Conservation (phyloP, 2,113 vertebrate species). For the Python bivittatus region DNA sequence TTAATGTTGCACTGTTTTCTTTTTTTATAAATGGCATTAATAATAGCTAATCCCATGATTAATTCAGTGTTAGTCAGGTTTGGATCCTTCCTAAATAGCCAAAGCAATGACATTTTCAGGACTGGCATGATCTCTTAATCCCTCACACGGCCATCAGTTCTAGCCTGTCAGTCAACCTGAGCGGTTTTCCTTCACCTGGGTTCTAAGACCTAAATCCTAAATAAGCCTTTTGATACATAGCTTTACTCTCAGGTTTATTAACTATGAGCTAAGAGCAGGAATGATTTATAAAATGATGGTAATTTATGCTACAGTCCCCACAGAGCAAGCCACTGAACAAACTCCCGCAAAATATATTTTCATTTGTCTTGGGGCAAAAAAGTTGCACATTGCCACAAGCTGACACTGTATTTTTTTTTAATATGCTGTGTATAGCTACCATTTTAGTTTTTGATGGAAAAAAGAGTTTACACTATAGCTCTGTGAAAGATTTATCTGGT, state of each 20-base stretch:
- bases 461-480: not conserved
- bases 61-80: not conserved
- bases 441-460: slow-evolving; percentile 20
- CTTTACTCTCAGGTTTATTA: not conserved
- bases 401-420: not conserved
- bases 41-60: not conserved
- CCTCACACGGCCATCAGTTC: not conserved
- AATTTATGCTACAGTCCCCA: not conserved
- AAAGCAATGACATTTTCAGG: not conserved
- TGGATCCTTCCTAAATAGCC: not conserved
- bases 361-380: slow-evolving; percentile 9
- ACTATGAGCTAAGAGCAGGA: not conserved
- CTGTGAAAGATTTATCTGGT: not conserved
- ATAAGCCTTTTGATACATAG: not conserved
- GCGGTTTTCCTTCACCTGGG: not conserved
- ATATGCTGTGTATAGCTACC: not conserved
- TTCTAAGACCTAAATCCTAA: not conserved
- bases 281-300: not conserved
- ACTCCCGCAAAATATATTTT: slow-evolving; percentile 34
- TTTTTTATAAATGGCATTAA: not conserved
- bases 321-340: slow-evolving; percentile 12
- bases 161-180: not conserved
- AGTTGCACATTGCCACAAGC: slow-evolving; percentile 41
- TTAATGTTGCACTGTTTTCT: not conserved
- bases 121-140: not conserved